These are phyloP conservation scores for Camarhynchus parvulus DNA, from an alignment of 2,113 vertebrate genomes.

Conservation along the genomic window DNA sequence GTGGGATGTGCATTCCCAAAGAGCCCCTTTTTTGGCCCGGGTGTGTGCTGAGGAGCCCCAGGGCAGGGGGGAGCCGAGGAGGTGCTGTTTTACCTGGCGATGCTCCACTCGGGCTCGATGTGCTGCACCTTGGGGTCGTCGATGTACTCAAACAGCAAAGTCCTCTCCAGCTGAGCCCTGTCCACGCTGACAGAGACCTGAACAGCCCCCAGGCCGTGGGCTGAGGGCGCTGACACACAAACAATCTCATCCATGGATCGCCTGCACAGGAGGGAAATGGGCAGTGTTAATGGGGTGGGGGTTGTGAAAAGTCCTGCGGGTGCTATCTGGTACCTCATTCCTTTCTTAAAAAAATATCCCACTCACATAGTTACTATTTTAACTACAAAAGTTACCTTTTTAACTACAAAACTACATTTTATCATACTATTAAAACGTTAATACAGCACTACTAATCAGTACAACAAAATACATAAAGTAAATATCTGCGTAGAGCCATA, in stretches of 20 bases:
- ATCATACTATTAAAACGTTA: too few species aligned
- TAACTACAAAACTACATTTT: too few species aligned
- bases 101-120: conserved; percentile 97
- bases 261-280: conserved; percentile 58
- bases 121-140: conserved; percentile 93
- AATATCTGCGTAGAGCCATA: too few species aligned
- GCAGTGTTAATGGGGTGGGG: rapidly evolving
- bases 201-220: conserved; percentile 85
- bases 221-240: conserved; percentile 89
- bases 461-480: too few species aligned
- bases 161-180: conserved; percentile 85
- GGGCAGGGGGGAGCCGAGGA: background rate
- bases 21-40: background rate
- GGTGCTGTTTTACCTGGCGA: conserved; percentile 83
- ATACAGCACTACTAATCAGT: too few species aligned
- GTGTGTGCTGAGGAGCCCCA: background rate
- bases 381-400: too few species aligned
- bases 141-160: conserved; percentile 91
- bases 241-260: conserved; percentile 90
- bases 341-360: too few species aligned
- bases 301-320: too few species aligned
- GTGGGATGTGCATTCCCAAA: background rate
- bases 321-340: too few species aligned
- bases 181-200: conserved; percentile 91
- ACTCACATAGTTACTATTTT: too few species aligned